phyloP scores from a whole-genome alignment of 2,113 vertebrate species.

The Notarius lentiginosus region DNA sequence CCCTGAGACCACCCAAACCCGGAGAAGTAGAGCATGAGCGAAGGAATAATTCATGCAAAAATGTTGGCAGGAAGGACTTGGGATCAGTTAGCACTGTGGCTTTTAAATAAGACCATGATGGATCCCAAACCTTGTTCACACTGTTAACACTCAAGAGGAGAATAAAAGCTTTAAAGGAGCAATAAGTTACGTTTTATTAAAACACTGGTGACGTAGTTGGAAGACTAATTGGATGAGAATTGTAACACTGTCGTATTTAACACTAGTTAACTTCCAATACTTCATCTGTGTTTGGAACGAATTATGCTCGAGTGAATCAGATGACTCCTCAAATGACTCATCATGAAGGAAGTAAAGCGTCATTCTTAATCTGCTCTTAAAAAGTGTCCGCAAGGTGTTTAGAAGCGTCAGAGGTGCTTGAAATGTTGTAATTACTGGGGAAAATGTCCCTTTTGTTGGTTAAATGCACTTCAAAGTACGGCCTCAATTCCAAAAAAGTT shows the following conservation, averaged over 20 bases:
- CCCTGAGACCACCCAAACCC: constrained; percentile 44
- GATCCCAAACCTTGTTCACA: constrained; percentile 16
- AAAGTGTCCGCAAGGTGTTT: neutral
- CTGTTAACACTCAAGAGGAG: constrained; percentile 5
- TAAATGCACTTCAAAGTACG: too few relatives aligned
- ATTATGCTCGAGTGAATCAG: neutral
- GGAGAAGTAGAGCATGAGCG: neutral
- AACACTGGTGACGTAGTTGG: neutral
- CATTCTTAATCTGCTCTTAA: neutral
- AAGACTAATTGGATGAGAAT: neutral
- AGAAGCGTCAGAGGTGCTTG: neutral
- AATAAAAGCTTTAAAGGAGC: neutral
- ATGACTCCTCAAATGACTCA: neutral
- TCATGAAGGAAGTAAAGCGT: neutral
- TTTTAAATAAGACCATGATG: constrained; percentile 5
- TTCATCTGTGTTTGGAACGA: neutral
- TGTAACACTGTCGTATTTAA: neutral
- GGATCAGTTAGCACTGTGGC: constrained; percentile 18
- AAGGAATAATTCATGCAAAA: neutral
- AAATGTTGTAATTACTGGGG: neutral
- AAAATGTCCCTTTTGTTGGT: neutral
- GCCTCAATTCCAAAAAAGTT: too few relatives aligned
- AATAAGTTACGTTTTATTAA: neutral
- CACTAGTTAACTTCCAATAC: neutral
- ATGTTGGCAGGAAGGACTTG: constrained; percentile 38